These are phyloP conservation scores for Blennius ocellaris DNA, from an alignment of 2,113 vertebrate genomes.

Conservation along the genomic window DNA sequence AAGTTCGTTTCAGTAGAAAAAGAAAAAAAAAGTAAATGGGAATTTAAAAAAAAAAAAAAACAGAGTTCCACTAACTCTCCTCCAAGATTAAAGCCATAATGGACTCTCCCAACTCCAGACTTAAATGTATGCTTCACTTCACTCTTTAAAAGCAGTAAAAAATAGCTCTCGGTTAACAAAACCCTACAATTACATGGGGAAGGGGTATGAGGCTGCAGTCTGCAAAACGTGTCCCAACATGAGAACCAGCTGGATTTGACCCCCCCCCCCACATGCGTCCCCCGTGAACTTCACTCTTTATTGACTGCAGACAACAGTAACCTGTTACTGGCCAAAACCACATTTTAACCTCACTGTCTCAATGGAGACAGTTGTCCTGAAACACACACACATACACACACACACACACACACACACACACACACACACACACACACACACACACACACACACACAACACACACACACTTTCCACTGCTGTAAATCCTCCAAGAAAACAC, in stretches of 20 bases:
- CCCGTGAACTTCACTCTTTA: slow-evolving; percentile 1
- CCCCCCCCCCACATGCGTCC: slow-evolving; percentile 20
- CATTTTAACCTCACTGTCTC: neutral
- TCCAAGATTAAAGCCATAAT: slow-evolving; percentile 50
- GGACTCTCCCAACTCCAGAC: slow-evolving; percentile 53
- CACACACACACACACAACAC: no score
- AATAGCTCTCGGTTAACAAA: slow-evolving; percentile 69
- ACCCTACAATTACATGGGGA: slow-evolving; percentile 74
- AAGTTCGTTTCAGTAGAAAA: neutral
- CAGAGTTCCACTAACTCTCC: slow-evolving; percentile 9
- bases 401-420: no score
- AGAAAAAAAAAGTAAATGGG: neutral
- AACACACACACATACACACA: neutral
- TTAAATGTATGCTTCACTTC: slow-evolving; percentile 44
- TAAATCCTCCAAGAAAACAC: neutral
- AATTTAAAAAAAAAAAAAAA: neutral
- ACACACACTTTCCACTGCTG: neutral
- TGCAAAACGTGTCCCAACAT: slow-evolving; percentile 39
- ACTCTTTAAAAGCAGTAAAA: slow-evolving; percentile 66
- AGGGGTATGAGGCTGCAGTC: slow-evolving; percentile 53
- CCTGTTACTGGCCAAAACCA: neutral
- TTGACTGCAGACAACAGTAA: slow-evolving; percentile 4
- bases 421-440: no score
- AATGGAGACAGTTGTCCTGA: neutral
- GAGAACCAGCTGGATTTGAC: slow-evolving; percentile 3